Base-by-base conservation (phyloP, 2,797 vertebrate genomes). In the Phoxinus dragarum region DNA sequence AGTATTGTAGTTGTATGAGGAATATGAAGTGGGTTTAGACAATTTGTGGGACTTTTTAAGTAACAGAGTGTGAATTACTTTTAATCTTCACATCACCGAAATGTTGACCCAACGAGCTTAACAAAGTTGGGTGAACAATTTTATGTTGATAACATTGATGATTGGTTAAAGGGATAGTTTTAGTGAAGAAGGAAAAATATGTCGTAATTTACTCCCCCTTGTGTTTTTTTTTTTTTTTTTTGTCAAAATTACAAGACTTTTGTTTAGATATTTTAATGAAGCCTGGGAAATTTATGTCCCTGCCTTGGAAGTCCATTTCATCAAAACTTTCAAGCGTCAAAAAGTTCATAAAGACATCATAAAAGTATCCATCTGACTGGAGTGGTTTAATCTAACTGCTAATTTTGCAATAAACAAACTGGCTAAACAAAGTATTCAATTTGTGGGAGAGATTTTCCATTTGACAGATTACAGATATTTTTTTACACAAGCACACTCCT, bases 391-490 rank as follows among this genome's bases (percentile, higher is more conserved):
- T 34, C 6, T 66, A 66, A 17, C 16, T 66, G 44, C 44, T 21
- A 49, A 49, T 73, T 73, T 31, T 47, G n/a, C 4, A 47, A 31
- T 72, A 3, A 44, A 16, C 40, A 72, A 72, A 12, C n/a, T 27
- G 59, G n/a, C n/a, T 17, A 3, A 66, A 66, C 12, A 34, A 66
- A 66, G 27, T 34, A 31, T 34, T 17, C 1, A 16, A 14, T 66
- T 64, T 64, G n/a, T 59, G 23, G 56, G 56, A 61, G n/a, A 61
- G 0, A 14, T 61, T 61, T 61, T 61, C n/a, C n/a, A 27, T 61
- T 71, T 71, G 71, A 31, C 44, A 73, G 71, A 73, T 49, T 73
- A 73, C 71, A 73, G 27, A 27, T 17, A 31, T 9, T 31, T 14
- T 49, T 19, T 72, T 38, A 73, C 31, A 49, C 27, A 52, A 74